Evolutionary conservation across 2,113 vertebrate genomes (phyloP).

Genomic region (Puntigrus tetrazona): DNA sequence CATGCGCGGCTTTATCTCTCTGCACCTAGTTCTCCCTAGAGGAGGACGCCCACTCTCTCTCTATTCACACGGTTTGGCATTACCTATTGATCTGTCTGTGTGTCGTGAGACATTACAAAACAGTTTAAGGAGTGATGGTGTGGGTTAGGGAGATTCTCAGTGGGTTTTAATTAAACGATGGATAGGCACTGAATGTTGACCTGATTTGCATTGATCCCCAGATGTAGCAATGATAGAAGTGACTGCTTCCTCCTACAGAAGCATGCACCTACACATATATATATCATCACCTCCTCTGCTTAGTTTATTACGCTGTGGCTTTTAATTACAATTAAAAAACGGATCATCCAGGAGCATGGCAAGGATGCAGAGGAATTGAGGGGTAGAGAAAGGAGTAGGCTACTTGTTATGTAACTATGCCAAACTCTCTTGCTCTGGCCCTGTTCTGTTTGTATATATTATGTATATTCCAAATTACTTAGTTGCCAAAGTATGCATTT

Average conservation of each 20-base stretch:
- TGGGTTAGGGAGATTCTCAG: background rate
- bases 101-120: background rate
- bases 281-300: background rate
- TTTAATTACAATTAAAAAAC: background rate
- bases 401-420: conserved; percentile 37
- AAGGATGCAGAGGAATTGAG: conserved; percentile 17
- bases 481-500: too few relatives aligned
- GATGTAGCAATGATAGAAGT: background rate
- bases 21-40: background rate
- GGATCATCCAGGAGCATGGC: background rate
- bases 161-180: background rate
- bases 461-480: too few relatives aligned
- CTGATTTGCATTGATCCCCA: background rate
- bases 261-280: background rate
- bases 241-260: conserved; percentile 18
- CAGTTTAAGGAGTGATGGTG: background rate
- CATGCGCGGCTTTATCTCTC: conserved; percentile 23
- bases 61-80: background rate
- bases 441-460: too few relatives aligned
- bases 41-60: conserved; percentile 19
- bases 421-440: background rate
- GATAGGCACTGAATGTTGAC: background rate
- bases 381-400: background rate
- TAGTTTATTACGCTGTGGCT: background rate
- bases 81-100: background rate